Evolutionary conservation across 2,797 vertebrate species (phyloP).

Genomic region (Helicolenus hilgendorfi): DNA sequence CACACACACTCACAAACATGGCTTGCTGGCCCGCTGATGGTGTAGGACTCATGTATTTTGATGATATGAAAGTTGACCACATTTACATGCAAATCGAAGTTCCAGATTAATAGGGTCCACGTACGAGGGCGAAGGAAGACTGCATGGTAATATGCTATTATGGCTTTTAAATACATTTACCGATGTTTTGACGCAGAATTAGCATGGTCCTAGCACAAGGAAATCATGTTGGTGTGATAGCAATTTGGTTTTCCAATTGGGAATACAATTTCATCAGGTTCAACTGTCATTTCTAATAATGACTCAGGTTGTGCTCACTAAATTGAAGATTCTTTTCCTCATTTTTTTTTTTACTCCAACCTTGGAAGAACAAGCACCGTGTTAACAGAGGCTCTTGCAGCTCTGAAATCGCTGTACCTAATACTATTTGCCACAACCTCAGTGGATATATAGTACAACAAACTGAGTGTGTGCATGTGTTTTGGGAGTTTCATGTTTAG

Average conservation of each 20-base stretch:
- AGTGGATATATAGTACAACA: conserved; percentile 7
- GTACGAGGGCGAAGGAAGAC: conserved; percentile 92
- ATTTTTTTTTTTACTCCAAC: conserved; percentile 71
- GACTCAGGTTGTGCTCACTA: conserved; percentile 94
- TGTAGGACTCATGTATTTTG: conserved; percentile 97
- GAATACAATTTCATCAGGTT: conserved; percentile 99
- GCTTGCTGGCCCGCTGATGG: conserved; percentile 58
- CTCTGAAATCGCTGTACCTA: conserved; percentile 38
- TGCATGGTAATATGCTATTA: conserved; percentile 98
- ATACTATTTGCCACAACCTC: conserved; percentile 42
- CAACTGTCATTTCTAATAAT: conserved; percentile 99
- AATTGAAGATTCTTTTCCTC: conserved; percentile 93
- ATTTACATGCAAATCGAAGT: conserved; percentile 99
- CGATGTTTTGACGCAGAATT: conserved; percentile 96
- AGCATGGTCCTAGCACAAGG: conserved; percentile 95
- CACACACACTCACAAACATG: conserved; percentile 46
- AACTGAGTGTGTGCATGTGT: not conserved
- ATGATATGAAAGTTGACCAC: conserved; percentile 99
- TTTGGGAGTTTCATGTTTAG: not conserved
- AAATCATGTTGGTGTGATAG: conserved; percentile 98
- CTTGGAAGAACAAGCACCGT: conserved; percentile 89
- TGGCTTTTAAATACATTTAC: conserved; percentile 99
- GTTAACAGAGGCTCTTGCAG: conserved; percentile 82
- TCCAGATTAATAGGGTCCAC: conserved; percentile 98
- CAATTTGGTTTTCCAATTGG: conserved; percentile 99